phyloP scores from a whole-genome alignment of 2,888 invertebrate species.

The Asteroscopus sphinx region DNA sequence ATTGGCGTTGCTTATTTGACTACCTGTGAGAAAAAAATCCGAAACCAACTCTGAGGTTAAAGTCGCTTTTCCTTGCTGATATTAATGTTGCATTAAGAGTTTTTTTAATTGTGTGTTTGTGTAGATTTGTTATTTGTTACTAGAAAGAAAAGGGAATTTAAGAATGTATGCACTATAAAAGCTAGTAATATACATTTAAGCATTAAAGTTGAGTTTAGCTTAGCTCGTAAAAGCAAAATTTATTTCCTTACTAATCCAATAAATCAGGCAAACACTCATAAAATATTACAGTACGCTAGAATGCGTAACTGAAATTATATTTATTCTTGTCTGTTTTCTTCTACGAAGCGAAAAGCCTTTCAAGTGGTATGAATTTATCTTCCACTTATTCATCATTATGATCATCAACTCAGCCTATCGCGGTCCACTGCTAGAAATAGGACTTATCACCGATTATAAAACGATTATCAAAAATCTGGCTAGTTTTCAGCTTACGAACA shows the following conservation, averaged over 20 bases:
- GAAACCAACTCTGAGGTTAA: too few relatives aligned
- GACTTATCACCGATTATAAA: too few relatives aligned
- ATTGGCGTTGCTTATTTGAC: too few relatives aligned
- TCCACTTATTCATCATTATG: background rate
- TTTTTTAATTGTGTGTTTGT: background rate
- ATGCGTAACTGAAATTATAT: constrained; percentile 7
- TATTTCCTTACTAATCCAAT: constrained; percentile 16
- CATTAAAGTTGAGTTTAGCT: background rate
- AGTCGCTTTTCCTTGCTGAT: too few relatives aligned
- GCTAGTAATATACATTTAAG: background rate
- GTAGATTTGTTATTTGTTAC: background rate
- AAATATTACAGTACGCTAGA: constrained; percentile 22
- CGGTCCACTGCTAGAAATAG: too few relatives aligned
- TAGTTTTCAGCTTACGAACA: too few relatives aligned
- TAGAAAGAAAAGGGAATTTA: background rate
- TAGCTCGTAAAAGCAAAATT: constrained; percentile 1
- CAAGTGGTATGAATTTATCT: background rate
- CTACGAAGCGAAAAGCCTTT: background rate
- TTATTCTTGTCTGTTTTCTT: constrained; percentile 15
- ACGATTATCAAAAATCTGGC: too few relatives aligned
- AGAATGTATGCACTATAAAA: background rate
- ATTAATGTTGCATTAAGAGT: too few relatives aligned
- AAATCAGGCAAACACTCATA: constrained; percentile 27
- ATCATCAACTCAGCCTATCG: too few relatives aligned
- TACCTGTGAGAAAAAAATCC: too few relatives aligned